Evolutionary conservation across 2,888 invertebrate genomes (phyloP).

Genomic region (Apeira syringaria): DNA sequence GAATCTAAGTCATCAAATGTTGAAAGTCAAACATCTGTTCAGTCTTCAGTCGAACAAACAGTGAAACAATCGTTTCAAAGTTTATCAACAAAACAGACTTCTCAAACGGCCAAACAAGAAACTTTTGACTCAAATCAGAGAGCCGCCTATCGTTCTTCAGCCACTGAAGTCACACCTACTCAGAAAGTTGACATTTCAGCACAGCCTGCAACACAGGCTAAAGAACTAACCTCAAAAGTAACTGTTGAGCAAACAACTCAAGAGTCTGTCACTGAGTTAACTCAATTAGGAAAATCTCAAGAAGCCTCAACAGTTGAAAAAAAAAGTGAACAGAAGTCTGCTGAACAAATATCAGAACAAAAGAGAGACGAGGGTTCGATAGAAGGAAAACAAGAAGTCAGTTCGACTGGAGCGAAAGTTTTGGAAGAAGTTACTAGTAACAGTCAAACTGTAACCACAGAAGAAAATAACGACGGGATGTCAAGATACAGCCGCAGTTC

Average conservation of each 20-base stretch:
- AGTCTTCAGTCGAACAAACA: constrained; percentile 28
- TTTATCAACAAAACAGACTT: constrained; percentile 29
- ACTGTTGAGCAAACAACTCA: constrained; percentile 5
- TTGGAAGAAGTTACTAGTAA: constrained; percentile 40
- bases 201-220: constrained; percentile 18
- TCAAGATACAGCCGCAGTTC: constrained; percentile 86
- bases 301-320: constrained; percentile 26
- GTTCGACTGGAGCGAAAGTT: constrained; percentile 40
- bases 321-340: constrained; percentile 27
- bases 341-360: constrained; percentile 33
- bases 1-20: constrained; percentile 36
- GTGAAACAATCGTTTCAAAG: constrained; percentile 28
- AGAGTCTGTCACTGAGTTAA: constrained; percentile 8
- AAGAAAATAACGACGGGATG: constrained; percentile 72
- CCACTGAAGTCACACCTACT: constrained; percentile 3
- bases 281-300: constrained; percentile 16
- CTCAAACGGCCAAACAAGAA: constrained; percentile 26
- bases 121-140: constrained; percentile 19
- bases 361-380: constrained; percentile 30
- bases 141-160: too few relatives aligned
- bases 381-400: constrained; percentile 39
- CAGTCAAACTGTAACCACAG: constrained; percentile 71
- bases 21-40: constrained; percentile 36
- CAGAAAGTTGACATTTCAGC: constrained; percentile 15
- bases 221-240: constrained; percentile 18